A percentile compares a stretch with the other conserved stretches of the same genome.
Evolutionary conservation across 1,140 invertebrate genomes (phyloP).

Genomic region (Leptopilina clavipes): DNA sequence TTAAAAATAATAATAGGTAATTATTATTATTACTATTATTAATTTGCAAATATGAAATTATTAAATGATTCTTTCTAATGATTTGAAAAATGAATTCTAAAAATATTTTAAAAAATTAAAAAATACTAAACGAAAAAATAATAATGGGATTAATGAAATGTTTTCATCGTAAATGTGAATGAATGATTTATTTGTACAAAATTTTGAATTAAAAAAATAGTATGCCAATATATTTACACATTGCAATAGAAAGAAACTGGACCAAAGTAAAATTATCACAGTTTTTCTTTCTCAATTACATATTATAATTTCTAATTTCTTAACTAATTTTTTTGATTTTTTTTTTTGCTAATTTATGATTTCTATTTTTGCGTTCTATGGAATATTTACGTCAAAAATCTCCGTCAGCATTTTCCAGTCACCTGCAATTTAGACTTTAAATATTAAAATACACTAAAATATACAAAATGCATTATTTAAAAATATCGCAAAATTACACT

Average conservation of each 20-base stretch:
- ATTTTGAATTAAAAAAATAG: neutral
- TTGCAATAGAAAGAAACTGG: slow-evolving; percentile 4
- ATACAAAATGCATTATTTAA: too few species aligned
- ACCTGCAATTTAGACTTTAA: slow-evolving; percentile 10
- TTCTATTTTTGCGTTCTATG: neutral
- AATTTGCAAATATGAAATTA: neutral
- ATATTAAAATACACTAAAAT: neutral
- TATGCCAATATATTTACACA: neutral
- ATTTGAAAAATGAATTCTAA: neutral
- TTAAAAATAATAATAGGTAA: too few species aligned
- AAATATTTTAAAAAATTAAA: neutral
- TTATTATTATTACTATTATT: too few species aligned
- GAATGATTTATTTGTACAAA: neutral
- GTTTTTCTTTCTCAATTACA: neutral
- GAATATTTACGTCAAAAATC: neutral
- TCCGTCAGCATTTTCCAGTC: neutral
- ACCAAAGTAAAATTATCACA: slow-evolving; percentile 1
- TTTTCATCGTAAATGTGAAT: neutral
- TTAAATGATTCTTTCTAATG: too few species aligned
- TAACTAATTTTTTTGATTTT: too few species aligned
- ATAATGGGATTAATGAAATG: neutral
- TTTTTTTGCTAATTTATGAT: neutral
- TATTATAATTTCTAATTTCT: neutral
- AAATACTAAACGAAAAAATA: neutral
- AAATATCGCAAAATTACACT: too few species aligned